These are phyloP conservation scores for Passer domesticus DNA, from an alignment of 2,113 vertebrate species.

Conservation along the genomic window DNA sequence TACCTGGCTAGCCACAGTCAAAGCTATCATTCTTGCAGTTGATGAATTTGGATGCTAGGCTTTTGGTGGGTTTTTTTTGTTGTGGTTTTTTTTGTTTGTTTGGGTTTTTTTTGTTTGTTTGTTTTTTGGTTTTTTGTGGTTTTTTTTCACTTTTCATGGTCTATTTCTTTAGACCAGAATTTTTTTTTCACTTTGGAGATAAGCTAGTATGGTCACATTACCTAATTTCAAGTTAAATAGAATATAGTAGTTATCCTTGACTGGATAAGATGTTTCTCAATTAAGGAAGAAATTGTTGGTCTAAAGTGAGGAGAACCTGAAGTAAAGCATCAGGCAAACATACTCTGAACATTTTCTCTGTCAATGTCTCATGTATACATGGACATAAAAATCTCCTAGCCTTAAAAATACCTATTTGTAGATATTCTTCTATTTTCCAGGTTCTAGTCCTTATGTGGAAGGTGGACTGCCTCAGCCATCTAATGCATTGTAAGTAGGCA, in stretches of 20 bases:
- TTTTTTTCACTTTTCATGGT: neutral
- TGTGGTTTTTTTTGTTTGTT: too few species aligned
- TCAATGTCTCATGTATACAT: neutral
- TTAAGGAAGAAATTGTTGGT: neutral
- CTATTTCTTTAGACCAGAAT: neutral
- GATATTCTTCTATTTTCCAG: neutral
- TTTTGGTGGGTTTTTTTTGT: too few species aligned
- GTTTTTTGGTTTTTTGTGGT: too few species aligned
- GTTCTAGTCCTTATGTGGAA: neutral
- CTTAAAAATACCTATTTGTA: neutral
- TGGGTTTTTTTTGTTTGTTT: too few species aligned
- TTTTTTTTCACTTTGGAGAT: neutral
- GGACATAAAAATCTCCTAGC: neutral
- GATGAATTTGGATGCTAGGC: neutral
- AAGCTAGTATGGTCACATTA: neutral
- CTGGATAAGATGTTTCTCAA: neutral
- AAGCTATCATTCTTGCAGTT: neutral
- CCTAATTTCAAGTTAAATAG: neutral
- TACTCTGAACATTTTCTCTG: neutral
- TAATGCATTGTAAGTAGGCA: neutral
- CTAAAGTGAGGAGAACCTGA: neutral
- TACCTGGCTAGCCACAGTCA: rapidly evolving
- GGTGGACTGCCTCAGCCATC: neutral
- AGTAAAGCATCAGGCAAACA: neutral
- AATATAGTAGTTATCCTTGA: neutral